phyloP scores from a whole-genome alignment of 2,797 vertebrate species.

The Aplochiton taeniatus region DNA sequence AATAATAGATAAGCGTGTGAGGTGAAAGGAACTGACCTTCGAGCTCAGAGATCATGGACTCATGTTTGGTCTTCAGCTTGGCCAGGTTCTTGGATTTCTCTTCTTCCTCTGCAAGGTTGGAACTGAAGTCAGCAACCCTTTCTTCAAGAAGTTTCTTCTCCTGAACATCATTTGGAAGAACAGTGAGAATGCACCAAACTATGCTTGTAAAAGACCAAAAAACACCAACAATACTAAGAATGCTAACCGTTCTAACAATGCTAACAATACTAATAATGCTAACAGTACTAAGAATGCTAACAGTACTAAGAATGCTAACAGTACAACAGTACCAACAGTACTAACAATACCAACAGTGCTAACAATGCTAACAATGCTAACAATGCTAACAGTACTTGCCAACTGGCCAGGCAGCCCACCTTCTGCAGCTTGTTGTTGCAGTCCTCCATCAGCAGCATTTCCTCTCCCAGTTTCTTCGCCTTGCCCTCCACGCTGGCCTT shows the following conservation, averaged over 20 bases:
- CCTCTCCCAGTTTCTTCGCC: conserved; percentile 94
- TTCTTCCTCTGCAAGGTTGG: conserved; percentile 94
- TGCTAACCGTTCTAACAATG: too few species aligned
- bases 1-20: conserved; percentile 27
- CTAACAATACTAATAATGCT: too few species aligned
- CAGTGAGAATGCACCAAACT: conserved; percentile 6
- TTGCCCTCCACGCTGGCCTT: conserved; percentile 89
- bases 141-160: conserved; percentile 93
- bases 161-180: conserved; percentile 54
- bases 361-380: too few species aligned
- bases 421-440: conserved; percentile 93
- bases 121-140: conserved; percentile 86
- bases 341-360: too few species aligned
- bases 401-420: conserved; percentile 64
- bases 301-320: too few species aligned
- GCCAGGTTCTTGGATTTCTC: conserved; percentile 96
- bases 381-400: too few species aligned
- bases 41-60: conserved; percentile 92
- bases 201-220: neutral
- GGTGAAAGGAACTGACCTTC: conserved; percentile 46
- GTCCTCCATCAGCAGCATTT: conserved; percentile 90
- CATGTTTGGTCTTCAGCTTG: conserved; percentile 94
- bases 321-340: too few species aligned
- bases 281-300: too few species aligned
- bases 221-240: too few species aligned